Percentiles rank a stretch among this genome's conserved stretches.
Conservation (phyloP, 2,888 invertebrate species). For the Octodonta nipae region DNA sequence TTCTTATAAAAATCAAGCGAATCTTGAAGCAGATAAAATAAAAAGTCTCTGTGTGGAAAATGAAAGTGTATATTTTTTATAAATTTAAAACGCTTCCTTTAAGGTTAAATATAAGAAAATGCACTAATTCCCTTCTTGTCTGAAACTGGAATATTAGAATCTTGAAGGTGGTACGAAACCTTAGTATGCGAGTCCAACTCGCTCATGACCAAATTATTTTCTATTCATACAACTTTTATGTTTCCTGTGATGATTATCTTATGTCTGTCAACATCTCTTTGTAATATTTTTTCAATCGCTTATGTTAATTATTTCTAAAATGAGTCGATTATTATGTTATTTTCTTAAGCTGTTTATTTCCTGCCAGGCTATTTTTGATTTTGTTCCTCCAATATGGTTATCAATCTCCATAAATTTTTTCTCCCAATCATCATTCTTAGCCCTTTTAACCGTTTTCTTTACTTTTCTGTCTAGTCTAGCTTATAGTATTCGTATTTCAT, state of each 20-base stretch:
- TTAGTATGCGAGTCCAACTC: too few relatives aligned
- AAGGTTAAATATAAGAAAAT: too few relatives aligned
- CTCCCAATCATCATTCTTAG: background rate
- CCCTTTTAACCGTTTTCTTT: background rate
- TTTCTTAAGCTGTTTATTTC: background rate
- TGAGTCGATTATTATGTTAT: background rate
- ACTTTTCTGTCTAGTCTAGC: background rate
- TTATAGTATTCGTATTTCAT: background rate
- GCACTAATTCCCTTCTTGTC: too few relatives aligned
- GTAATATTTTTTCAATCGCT: background rate
- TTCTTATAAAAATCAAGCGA: too few relatives aligned
- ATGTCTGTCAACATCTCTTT: background rate
- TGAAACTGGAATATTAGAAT: too few relatives aligned
- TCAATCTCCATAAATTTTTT: constrained; percentile 1
- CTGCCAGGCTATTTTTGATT: background rate
- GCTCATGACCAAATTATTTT: too few relatives aligned
- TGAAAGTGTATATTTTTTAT: too few relatives aligned
- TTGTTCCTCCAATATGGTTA: constrained; percentile 1
- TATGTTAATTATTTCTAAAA: background rate
- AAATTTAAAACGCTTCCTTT: too few relatives aligned
- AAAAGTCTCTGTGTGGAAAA: too few relatives aligned
- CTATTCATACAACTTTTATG: too few relatives aligned
- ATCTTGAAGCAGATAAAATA: too few relatives aligned
- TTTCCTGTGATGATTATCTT: background rate
- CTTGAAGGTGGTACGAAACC: too few relatives aligned